Evolutionary conservation across 2,888 invertebrate species (phyloP).

Genomic region (Napeogenes sylphis): DNA sequence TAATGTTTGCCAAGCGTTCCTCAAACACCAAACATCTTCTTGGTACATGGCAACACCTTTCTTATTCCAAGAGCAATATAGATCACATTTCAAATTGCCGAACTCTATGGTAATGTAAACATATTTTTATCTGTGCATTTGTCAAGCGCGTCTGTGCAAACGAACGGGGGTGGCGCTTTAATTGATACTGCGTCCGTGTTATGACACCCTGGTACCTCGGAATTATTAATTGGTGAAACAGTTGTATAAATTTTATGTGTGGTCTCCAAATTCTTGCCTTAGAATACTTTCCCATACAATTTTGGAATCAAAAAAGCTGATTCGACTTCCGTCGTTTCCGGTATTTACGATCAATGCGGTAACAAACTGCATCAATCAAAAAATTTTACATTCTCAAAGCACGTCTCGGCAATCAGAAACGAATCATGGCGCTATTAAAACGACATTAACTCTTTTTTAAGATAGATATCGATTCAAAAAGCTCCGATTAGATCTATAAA

Average conservation of each 20-base stretch:
- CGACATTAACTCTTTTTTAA: constrained; percentile 57
- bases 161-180: constrained; percentile 63
- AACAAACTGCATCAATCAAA: constrained; percentile 49
- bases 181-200: constrained; percentile 62
- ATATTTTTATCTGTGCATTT: constrained; percentile 70
- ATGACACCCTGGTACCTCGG: constrained; percentile 42
- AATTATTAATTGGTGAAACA: constrained; percentile 20
- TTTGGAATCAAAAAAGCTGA: constrained; percentile 8
- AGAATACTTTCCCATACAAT: not conserved
- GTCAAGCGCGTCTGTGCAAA: constrained; percentile 59
- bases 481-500: constrained; percentile 57
- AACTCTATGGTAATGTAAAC: constrained; percentile 51
- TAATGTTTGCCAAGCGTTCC: constrained; percentile 51
- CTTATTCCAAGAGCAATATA: constrained; percentile 15
- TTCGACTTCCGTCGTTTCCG: constrained; percentile 24
- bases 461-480: constrained; percentile 65
- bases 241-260: constrained; percentile 23
- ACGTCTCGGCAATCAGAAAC: constrained; percentile 62
- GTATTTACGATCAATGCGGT: constrained; percentile 18
- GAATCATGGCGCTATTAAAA: constrained; percentile 69
- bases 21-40: constrained; percentile 36
- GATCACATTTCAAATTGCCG: not conserved
- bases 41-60: constrained; percentile 22
- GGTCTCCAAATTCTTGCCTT: constrained; percentile 9
- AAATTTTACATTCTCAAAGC: constrained; percentile 31